phyloP scores from a whole-genome alignment of 2,797 vertebrate genomes.

The Petrocephalus sullivani region DNA sequence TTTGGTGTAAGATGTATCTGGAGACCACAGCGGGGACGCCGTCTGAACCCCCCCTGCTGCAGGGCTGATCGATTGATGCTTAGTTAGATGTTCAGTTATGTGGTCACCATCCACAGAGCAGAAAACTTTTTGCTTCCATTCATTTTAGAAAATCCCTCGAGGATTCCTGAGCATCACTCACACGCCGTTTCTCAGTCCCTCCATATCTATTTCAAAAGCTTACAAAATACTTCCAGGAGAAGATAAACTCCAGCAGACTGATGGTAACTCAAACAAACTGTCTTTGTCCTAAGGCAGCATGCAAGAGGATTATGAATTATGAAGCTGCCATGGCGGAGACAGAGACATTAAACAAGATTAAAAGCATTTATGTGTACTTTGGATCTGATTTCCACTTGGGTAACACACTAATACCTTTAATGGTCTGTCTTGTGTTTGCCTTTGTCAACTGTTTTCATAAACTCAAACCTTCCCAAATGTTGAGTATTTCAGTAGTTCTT shows the following conservation, averaged over 20 bases:
- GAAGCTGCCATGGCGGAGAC: conserved; percentile 23
- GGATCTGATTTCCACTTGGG: background rate
- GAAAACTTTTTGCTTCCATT: background rate
- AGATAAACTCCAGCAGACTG: background rate
- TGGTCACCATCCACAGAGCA: background rate
- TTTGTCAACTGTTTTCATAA: background rate
- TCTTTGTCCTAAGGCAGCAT: conserved; percentile 5
- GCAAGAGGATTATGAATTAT: background rate
- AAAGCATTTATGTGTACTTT: conserved; percentile 22
- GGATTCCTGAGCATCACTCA: background rate
- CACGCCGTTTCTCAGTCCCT: background rate
- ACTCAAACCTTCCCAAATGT: background rate
- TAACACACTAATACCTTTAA: background rate
- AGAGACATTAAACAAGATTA: conserved; percentile 24
- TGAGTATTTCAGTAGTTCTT: conserved; percentile 1
- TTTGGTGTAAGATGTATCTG: background rate
- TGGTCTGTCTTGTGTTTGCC: background rate
- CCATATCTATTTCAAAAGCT: background rate
- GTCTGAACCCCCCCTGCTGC: background rate
- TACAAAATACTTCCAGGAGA: background rate
- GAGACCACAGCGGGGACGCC: background rate
- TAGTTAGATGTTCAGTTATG: background rate
- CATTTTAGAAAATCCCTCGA: background rate
- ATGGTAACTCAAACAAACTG: background rate
- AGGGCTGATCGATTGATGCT: background rate